These are phyloP conservation scores for Chondrilla cf. caribensis DNA, from an alignment of 37 sponge, comb jelly and placozoan genomes.

Conservation along the genomic window DNA sequence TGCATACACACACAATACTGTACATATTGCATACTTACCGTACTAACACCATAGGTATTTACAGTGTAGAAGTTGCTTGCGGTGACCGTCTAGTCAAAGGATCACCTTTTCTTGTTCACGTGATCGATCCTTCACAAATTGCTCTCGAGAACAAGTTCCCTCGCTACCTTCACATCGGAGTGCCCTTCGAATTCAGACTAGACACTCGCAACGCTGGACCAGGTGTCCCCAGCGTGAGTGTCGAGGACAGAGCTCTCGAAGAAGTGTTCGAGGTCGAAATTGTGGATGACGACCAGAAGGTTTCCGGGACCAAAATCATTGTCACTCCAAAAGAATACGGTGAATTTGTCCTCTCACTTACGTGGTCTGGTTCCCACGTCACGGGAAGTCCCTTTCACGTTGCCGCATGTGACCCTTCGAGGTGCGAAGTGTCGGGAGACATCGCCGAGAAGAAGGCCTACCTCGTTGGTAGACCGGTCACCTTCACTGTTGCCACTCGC, in stretches of 20 bases:
- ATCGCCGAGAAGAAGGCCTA: conserved; percentile 21
- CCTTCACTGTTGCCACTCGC: conserved; percentile 28
- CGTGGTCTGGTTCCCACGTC: conserved; percentile 33
- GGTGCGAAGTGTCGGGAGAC: conserved; percentile 43
- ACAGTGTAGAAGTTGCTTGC: conserved; percentile 66
- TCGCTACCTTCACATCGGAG: conserved; percentile 32
- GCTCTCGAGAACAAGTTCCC: conserved; percentile 35
- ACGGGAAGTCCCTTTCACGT: conserved; percentile 51
- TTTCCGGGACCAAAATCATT: neutral
- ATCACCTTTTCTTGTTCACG: conserved; percentile 54
- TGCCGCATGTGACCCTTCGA: conserved; percentile 42
- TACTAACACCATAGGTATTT: no score
- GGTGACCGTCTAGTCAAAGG: conserved; percentile 50
- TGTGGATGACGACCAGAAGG: conserved; percentile 3
- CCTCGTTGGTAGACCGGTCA: conserved; percentile 50
- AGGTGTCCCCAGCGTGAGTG: conserved; percentile 25
- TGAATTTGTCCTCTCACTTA: conserved; percentile 31
- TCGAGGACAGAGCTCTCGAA: conserved; percentile 18
- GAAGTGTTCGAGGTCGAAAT: neutral
- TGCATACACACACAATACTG: no score
- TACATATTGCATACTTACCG: no score
- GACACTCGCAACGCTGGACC: conserved; percentile 62
- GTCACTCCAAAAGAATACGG: conserved; percentile 46
- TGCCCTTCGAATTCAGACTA: conserved; percentile 40
- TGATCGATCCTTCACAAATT: conserved; percentile 50